A percentile compares a stretch with the other conserved stretches of the same genome.
phyloP scores from a whole-genome alignment of 2,888 invertebrate genomes.

The Philereme vetulata region DNA sequence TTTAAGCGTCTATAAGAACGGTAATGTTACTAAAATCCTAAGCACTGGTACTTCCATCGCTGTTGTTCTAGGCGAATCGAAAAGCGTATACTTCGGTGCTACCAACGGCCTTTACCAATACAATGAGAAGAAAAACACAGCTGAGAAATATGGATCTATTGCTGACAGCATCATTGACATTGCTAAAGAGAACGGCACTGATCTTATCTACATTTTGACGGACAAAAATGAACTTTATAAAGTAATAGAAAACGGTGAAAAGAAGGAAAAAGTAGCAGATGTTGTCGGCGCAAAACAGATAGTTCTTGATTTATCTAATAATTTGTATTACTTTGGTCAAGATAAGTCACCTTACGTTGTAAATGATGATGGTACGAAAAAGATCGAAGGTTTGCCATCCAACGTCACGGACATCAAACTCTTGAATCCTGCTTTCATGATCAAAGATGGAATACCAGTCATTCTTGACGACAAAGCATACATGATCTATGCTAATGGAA shows the following conservation, averaged over 20 bases:
- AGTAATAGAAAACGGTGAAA: slow-evolving; percentile 59
- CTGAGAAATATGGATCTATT: slow-evolving; percentile 56
- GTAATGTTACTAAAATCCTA: slow-evolving; percentile 46
- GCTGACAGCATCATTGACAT: slow-evolving; percentile 56
- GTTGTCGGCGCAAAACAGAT: slow-evolving; percentile 58
- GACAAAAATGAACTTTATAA: slow-evolving; percentile 57
- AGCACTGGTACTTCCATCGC: slow-evolving; percentile 52
- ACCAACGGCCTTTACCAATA: slow-evolving; percentile 54
- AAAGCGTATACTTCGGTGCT: slow-evolving; percentile 43
- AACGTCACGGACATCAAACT: slow-evolving; percentile 47
- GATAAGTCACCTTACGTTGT: slow-evolving; percentile 55
- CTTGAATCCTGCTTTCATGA: slow-evolving; percentile 54
- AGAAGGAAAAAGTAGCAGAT: slow-evolving; percentile 52
- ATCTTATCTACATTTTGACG: slow-evolving; percentile 59
- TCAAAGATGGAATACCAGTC: slow-evolving; percentile 51
- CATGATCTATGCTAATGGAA: slow-evolving; percentile 53
- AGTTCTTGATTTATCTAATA: slow-evolving; percentile 57
- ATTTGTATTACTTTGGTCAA: slow-evolving; percentile 57
- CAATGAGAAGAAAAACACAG: slow-evolving; percentile 40
- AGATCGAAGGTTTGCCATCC: slow-evolving; percentile 57
- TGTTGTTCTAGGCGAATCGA: slow-evolving; percentile 44
- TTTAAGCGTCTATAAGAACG: slow-evolving; percentile 46
- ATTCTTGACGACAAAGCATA: slow-evolving; percentile 53
- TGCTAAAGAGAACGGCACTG: slow-evolving; percentile 52
- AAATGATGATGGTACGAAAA: slow-evolving; percentile 45